Evolutionary conservation across 2,113 vertebrate genomes (phyloP), one percentile per base, ranked within the genome.

Genomic region (Pluvianellus socialis): DNA sequence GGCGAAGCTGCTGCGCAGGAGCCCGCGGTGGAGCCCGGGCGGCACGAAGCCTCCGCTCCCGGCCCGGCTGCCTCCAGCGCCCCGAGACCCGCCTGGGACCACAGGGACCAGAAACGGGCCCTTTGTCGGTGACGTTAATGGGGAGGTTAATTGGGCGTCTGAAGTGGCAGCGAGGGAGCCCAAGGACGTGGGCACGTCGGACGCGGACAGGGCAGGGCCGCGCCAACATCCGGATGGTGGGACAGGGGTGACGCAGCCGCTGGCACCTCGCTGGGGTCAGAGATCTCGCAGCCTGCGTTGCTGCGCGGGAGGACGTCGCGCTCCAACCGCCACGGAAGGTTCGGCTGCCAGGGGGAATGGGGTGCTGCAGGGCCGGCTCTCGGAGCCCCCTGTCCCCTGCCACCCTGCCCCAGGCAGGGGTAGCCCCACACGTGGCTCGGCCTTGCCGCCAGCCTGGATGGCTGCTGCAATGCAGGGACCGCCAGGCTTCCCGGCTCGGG

Each of bases 201-300:
- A n/a, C n/a, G n/a, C n/a, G n/a, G n/a, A n/a, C n/a, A 7, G 27
- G 30, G 74, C 56, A 61, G 58, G 44, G 49, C 47, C 22, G 70
- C 72, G 81, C 23, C 71, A 32, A 22, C 19, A 17, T 18, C 47
- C 7, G 6, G 40, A 12, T 27, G 38, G 56, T 0, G 12, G 33
- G 75, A 40, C 4, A 2, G 23, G 42, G 38, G 49, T 88, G 92
- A 90, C 33, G 8, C 30, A 23, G 49, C 30, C 42, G 22, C 79
- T 77, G 77, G 81, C 68, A 30, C 32, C 33, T 55, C 23, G 28
- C 72, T 68, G 68, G 21, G 44, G 38, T 80, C 84, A 66, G 62
- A 28, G 91, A 21, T 32, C 38, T 40, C 38, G 2, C 17, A 49
- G 73, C 22, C 30, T 35, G 17, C 3, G 0, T 44, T 0, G 2